Evolutionary conservation across 2,888 invertebrate species (phyloP), one percentile per base, ranked within the genome.

Genomic region (Artemia sinica): DNA sequence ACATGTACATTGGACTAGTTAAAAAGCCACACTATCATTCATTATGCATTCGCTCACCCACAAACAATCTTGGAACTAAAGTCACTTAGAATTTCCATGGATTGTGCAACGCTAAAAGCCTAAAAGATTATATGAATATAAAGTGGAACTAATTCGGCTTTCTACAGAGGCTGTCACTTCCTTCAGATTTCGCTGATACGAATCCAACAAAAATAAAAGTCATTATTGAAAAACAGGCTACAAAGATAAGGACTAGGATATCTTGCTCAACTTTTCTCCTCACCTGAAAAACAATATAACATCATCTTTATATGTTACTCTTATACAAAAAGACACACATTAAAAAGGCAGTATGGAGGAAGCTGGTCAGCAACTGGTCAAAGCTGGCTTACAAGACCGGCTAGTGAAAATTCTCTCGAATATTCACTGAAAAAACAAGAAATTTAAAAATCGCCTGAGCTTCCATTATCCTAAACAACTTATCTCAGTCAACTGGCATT

Each of bases 91-190:
- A 28, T 28, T 28, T 58, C n/a, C 10, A 58, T 58, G 18, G 58
- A 58, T 58, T 58, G 58, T 58, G 58, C 58, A 58, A 58, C 58
- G 58, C 58, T 58, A 58, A 58, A 58, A 58, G 18, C 14, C 58
- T 58, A 58, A 58, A 18, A 14, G 9, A 18, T 8, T 14, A 58
- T 58, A 18, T 58, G 58, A 8, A 58, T 58, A 58, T 10, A 58
- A 18, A 58, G 58, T 58, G 58, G 58, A 58, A 58, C 58, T 58
- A 58, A n/a, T 14, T 58, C 14, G 58, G n/a, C 58, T n/a, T 18
- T n/a, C 58, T 58, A 58, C 58, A 58, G 58, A n/a, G n/a, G 58
- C 58, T 58, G 58, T 18, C 18, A 14, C 14, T 18, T 58, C 58
- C 14, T n/a, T 8, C 14, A n/a, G n/a, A n/a, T 18, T 8, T 18